Evolutionary conservation across 2,888 invertebrate genomes (phyloP).

Genomic region (Catonia carolina): DNA sequence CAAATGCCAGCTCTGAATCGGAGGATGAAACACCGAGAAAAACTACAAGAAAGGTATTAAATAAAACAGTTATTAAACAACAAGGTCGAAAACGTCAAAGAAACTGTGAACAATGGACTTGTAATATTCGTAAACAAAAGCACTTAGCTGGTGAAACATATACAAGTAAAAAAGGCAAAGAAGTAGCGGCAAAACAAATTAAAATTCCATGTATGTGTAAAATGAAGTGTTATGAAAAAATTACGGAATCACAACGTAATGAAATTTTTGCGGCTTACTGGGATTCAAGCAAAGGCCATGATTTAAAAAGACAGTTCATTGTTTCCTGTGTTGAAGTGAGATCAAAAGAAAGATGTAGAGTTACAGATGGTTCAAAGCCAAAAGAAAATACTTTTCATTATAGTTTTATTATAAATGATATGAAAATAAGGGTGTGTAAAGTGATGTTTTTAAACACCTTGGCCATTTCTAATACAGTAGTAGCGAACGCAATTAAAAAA

Average conservation of each 20-base stretch:
- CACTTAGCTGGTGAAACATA: slow-evolving; percentile 8
- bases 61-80: not conserved
- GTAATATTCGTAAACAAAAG: slow-evolving; percentile 13
- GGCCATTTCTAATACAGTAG: slow-evolving; percentile 17
- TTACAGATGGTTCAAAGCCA: too few species aligned
- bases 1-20: too few species aligned
- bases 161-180: slow-evolving; percentile 9
- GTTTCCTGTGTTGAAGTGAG: slow-evolving; percentile 3
- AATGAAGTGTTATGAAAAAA: not conserved
- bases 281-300: slow-evolving; percentile 6
- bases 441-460: too few species aligned
- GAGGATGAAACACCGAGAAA: too few species aligned
- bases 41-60: too few species aligned
- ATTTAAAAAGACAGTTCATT: slow-evolving; percentile 16
- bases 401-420: too few species aligned
- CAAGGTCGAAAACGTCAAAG: slow-evolving; percentile 7
- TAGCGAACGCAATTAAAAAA: slow-evolving; percentile 9
- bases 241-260: slow-evolving; percentile 9
- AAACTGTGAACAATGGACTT: slow-evolving; percentile 3
- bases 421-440: too few species aligned
- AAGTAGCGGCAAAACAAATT: slow-evolving; percentile 13
- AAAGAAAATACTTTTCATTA: too few species aligned
- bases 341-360: too few species aligned
- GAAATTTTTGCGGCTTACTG: slow-evolving; percentile 11
- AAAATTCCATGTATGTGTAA: slow-evolving; percentile 14